Evolutionary conservation across 2,113 vertebrate species (phyloP).

Genomic region (Ciconia boyciana): DNA sequence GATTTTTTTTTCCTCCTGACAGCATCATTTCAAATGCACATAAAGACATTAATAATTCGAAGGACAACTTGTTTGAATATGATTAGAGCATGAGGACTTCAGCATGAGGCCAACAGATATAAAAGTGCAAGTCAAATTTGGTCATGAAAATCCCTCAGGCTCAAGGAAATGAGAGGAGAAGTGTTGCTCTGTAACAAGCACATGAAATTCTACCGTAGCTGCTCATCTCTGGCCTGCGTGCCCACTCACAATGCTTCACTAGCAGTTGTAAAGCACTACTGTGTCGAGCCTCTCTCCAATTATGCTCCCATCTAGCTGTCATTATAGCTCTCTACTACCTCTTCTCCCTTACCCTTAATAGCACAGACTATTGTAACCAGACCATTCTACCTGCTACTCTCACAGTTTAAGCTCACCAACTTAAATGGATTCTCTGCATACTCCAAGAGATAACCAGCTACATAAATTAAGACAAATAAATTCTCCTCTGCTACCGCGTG

Average conservation of each 20-base stretch:
- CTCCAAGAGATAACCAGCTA: neutral
- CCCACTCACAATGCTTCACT: neutral
- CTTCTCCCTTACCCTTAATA: neutral
- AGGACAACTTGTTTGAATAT: neutral
- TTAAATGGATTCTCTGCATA: neutral
- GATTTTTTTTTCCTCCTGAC: neutral
- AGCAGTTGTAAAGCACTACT: neutral
- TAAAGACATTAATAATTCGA: neutral
- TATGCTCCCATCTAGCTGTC: neutral
- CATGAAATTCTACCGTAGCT: neutral
- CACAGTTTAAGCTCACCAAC: neutral
- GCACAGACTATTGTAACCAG: neutral
- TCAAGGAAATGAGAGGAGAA: neutral
- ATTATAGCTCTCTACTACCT: neutral
- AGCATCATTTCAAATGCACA: neutral
- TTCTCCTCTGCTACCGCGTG: neutral
- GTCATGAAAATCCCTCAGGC: neutral
- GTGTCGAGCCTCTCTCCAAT: neutral
- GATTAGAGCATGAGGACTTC: neutral
- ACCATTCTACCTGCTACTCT: neutral
- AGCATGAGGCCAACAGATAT: neutral
- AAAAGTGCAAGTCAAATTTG: neutral
- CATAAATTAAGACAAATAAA: neutral
- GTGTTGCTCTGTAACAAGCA: neutral
- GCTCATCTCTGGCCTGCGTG: neutral